Conservation (phyloP, 2,888 invertebrate species). For the Capitulum mitella region DNA sequence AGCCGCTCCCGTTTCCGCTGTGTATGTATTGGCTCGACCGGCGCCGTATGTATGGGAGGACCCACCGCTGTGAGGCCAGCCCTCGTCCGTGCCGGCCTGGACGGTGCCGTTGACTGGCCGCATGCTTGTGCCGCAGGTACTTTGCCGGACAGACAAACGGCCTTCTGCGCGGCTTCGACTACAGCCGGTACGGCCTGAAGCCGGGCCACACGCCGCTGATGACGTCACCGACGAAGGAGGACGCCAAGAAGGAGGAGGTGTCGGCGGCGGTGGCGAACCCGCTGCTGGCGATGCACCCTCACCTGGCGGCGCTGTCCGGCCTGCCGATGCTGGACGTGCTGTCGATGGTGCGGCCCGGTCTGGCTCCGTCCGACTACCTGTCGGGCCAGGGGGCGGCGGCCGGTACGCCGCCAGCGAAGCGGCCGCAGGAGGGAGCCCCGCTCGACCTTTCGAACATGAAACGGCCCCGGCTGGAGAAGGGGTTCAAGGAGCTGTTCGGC, state of each 20-base stretch:
- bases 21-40: conserved; percentile 42
- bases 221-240: conserved; percentile 72
- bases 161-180: conserved; percentile 50
- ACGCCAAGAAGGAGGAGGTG: conserved; percentile 71
- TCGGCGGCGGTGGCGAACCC: conserved; percentile 77
- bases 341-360: conserved; percentile 64
- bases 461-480: conserved; percentile 72
- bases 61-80: conserved; percentile 7
- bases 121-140: conserved; percentile 63
- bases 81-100: conserved; percentile 48
- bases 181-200: conserved; percentile 27
- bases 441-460: conserved; percentile 56
- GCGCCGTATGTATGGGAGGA: conserved; percentile 27
- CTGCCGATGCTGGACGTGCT: conserved; percentile 66
- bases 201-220: conserved; percentile 33
- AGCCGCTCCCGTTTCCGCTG: conserved; percentile 66
- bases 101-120: conserved; percentile 70
- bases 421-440: conserved; percentile 65
- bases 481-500: conserved; percentile 85
- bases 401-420: conserved; percentile 71
- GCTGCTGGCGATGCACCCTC: conserved; percentile 79
- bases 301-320: conserved; percentile 84
- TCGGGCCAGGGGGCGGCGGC: conserved; percentile 93
- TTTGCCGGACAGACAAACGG: conserved; percentile 65
- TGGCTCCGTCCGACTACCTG: conserved; percentile 82